These are phyloP conservation scores for Coreoperca whiteheadi DNA, from an alignment of 2,113 vertebrate genomes.

Conservation along the genomic window DNA sequence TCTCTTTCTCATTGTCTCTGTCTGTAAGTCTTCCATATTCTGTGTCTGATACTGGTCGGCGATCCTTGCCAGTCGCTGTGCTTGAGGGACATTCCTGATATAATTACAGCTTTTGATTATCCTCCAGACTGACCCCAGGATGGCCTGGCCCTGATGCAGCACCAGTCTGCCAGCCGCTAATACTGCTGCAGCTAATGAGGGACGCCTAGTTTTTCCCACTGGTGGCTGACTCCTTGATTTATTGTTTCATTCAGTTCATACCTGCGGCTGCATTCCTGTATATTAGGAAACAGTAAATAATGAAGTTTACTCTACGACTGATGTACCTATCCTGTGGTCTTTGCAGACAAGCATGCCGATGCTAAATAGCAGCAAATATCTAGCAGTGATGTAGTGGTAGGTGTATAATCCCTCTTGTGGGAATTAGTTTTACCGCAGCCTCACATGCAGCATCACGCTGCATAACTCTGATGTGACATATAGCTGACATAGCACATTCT, in stretches of 20 bases:
- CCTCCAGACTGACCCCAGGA: conserved; percentile 58
- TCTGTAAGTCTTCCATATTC: conserved; percentile 17
- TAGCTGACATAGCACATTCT: conserved; percentile 24
- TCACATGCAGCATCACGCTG: conserved; percentile 6
- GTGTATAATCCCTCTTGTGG: conserved; percentile 36
- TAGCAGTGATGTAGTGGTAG: neutral
- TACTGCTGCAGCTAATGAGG: conserved; percentile 69
- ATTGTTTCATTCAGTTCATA: conserved; percentile 51
- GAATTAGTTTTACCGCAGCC: conserved; percentile 43
- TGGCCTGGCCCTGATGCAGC: conserved; percentile 48
- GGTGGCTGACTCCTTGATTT: conserved; percentile 61
- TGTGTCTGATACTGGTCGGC: conserved; percentile 28
- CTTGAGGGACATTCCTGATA: conserved; percentile 66
- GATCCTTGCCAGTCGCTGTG: conserved; percentile 28
- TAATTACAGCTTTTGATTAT: conserved; percentile 79
- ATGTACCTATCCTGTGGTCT: conserved; percentile 29
- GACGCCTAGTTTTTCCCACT: conserved; percentile 48
- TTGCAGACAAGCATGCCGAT: conserved; percentile 24
- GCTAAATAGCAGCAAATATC: conserved; percentile 38
- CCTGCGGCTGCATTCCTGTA: conserved; percentile 53
- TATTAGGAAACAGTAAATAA: conserved; percentile 60
- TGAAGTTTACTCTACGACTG: conserved; percentile 45
- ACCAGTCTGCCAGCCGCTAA: conserved; percentile 42
- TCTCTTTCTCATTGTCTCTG: conserved; percentile 16
- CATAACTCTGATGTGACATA: conserved; percentile 38